Percentiles rank a stretch among this genome's conserved stretches.
Evolutionary conservation across 2,113 vertebrate genomes (phyloP).

Genomic region (Nestor notabilis): DNA sequence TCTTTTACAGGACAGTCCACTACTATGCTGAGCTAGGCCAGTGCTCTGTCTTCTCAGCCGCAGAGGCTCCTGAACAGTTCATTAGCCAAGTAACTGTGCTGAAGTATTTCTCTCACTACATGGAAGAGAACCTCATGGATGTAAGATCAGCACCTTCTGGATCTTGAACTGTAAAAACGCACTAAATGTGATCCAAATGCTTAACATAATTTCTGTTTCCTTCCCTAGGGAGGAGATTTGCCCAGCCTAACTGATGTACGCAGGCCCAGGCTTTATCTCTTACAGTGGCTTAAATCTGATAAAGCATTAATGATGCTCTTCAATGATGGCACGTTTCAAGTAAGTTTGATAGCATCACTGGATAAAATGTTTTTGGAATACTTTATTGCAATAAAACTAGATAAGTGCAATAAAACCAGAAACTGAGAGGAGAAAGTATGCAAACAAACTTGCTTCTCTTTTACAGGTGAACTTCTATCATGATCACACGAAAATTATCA

Average conservation of each 20-base stretch:
- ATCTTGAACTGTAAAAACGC: background rate
- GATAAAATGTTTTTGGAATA: background rate
- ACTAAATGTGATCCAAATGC: background rate
- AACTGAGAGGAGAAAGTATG: background rate
- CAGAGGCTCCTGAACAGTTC: slow-evolving; percentile 92
- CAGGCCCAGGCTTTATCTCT: slow-evolving; percentile 90
- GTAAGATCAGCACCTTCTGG: slow-evolving; percentile 77
- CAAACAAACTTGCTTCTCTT: background rate
- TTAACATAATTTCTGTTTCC: background rate
- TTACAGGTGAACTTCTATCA: slow-evolving; percentile 97
- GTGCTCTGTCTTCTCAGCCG: slow-evolving; percentile 87
- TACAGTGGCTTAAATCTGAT: slow-evolving; percentile 98
- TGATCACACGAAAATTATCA: slow-evolving; percentile 97
- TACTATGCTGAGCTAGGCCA: slow-evolving; percentile 95
- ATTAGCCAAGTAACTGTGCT: slow-evolving; percentile 95
- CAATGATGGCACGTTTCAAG: slow-evolving; percentile 98
- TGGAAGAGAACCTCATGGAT: slow-evolving; percentile 99
- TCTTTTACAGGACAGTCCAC: slow-evolving; percentile 86
- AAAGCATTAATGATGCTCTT: slow-evolving; percentile 99
- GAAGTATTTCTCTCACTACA: slow-evolving; percentile 98
- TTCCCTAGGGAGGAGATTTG: slow-evolving; percentile 89
- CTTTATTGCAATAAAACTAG: background rate
- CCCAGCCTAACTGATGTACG: slow-evolving; percentile 85
- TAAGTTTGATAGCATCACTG: slow-evolving; percentile 59
- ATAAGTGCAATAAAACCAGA: background rate